A percentile compares a stretch with the other conserved stretches of the same genome.
phyloP scores from a whole-genome alignment of 2,888 invertebrate species.

The Aspidiotus destructor region DNA sequence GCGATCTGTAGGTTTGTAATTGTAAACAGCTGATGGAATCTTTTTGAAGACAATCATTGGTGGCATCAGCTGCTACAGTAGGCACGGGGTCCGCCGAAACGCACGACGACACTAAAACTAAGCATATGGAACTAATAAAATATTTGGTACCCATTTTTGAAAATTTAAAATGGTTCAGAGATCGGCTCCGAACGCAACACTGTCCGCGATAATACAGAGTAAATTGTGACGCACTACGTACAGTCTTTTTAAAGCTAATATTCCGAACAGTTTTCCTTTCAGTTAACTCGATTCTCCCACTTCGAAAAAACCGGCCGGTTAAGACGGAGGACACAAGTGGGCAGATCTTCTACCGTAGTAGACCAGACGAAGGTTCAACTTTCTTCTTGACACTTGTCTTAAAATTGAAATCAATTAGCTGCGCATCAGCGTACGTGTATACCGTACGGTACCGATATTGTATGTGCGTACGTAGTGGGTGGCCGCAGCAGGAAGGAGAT shows the following conservation, averaged over 20 bases:
- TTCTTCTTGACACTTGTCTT: constrained; percentile 32
- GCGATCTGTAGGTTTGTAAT: constrained; percentile 48
- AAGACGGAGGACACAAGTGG: constrained; percentile 17
- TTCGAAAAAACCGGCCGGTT: constrained; percentile 30
- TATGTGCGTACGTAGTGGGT: neutral
- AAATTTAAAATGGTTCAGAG: constrained; percentile 22
- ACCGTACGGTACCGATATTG: too few species aligned
- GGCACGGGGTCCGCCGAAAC: constrained; percentile 23
- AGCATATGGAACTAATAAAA: constrained; percentile 19
- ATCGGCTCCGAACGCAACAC: constrained; percentile 28
- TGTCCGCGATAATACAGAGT: constrained; percentile 31
- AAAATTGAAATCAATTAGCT: constrained; percentile 22
- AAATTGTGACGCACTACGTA: constrained; percentile 24
- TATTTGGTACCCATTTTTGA: constrained; percentile 21
- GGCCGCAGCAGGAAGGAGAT: neutral
- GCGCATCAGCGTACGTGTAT: neutral
- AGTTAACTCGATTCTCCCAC: constrained; percentile 25
- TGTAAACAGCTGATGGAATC: constrained; percentile 58
- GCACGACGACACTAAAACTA: constrained; percentile 22
- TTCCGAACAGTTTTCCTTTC: constrained; percentile 20
- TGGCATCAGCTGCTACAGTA: neutral
- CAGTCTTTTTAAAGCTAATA: constrained; percentile 28
- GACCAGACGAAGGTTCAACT: constrained; percentile 28
- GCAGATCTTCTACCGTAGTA: constrained; percentile 11
- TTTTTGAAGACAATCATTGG: constrained; percentile 49